Base-by-base conservation (phyloP, 2,113 vertebrate genomes). In the Phoxinus phoxinus region DNA sequence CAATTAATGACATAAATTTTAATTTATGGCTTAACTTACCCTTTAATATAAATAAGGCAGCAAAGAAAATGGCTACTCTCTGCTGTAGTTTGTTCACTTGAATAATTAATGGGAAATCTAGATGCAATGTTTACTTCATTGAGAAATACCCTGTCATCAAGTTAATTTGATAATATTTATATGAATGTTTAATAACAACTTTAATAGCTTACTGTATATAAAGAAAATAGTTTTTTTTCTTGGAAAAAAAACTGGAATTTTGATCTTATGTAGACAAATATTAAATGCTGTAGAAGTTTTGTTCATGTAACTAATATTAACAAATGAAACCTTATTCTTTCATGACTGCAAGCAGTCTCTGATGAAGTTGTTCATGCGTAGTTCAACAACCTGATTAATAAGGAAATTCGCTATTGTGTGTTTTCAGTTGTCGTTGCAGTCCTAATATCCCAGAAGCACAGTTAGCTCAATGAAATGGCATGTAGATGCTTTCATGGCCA, bases 391-490 rank as follows among this genome's bases (percentile, higher is more conserved):
- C 74, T 32, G 27, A 56, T 27, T 21, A 77, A 77, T 59, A 79
- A 15, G 59, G 21, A 25, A 25, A n/a, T 59, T 59, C 2, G 1
- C 15, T 21, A 8, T 56, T 51, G 30, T 23, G 30, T 37, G 21
- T 78, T 58, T 77, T 58, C 12, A 59, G 30, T 12, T 1, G 12
- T 41, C 15, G 32, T n/a, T 41, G 7, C 32, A 79, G 56, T 35
- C 32, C 56, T 17, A 25, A 59, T 25, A 59, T 25, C 56, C 76
- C 76, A 79, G 35, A 80, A 59, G 23, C 58, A 44, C n/a, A 46
- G 15, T 80, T 80, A 80, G 58, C 58, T 80, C 78, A 80, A 37
- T 44, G 35, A 80, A 80, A 65, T 46, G 78, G 58, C 58, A 80
- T 63, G 78, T 30, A 63, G 78, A 80, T 63, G 37, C n/a, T 21